These are phyloP conservation scores for Apus apus DNA, from an alignment of 2,113 vertebrate genomes.

Conservation along the genomic window DNA sequence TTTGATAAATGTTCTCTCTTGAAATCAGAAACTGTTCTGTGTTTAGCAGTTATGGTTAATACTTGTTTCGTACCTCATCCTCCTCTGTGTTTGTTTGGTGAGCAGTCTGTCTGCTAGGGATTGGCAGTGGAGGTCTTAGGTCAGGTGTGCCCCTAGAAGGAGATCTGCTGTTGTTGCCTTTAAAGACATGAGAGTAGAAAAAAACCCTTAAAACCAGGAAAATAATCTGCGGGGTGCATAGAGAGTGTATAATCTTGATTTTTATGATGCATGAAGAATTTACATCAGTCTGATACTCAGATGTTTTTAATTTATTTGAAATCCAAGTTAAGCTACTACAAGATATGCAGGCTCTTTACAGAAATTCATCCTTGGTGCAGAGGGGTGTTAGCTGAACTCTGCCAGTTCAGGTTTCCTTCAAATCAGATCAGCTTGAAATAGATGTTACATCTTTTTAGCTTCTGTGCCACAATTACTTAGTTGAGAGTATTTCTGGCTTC, in stretches of 20 bases:
- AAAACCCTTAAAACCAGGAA: neutral
- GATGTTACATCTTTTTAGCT: neutral
- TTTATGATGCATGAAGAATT: neutral
- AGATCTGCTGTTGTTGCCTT: constrained; percentile 61
- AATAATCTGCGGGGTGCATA: neutral
- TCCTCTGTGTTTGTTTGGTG: constrained; percentile 15
- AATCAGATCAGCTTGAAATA: neutral
- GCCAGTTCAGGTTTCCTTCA: neutral
- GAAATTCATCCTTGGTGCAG: neutral
- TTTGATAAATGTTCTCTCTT: neutral
- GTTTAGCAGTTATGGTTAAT: neutral
- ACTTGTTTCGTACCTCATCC: constrained; percentile 58
- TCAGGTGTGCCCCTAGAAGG: constrained; percentile 67
- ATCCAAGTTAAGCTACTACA: neutral
- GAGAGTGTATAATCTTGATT: neutral
- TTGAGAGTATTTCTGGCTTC: neutral
- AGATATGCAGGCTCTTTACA: neutral
- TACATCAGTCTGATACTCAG: neutral
- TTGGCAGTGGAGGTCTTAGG: constrained; percentile 60
- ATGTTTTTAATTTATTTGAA: neutral
- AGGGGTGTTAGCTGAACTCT: neutral
- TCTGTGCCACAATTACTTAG: neutral
- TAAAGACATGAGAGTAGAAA: neutral
- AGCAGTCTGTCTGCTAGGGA: constrained; percentile 57
- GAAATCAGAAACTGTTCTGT: neutral